phyloP scores from a whole-genome alignment of 1,140 invertebrate species.

The Rhyzopertha dominica region DNA sequence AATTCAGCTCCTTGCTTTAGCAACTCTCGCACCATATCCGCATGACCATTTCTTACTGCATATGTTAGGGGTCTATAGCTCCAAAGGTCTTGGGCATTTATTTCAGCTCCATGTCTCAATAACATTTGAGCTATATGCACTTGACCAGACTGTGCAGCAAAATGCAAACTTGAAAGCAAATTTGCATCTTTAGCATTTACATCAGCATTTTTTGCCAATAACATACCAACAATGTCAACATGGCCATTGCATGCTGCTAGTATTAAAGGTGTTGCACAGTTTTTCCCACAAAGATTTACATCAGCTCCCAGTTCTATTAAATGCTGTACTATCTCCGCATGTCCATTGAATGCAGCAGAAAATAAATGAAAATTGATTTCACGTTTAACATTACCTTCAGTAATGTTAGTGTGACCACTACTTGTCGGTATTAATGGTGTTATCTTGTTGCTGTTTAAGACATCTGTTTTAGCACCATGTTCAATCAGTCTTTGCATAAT shows the following conservation, averaged over 20 bases:
- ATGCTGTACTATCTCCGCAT: conserved; percentile 61
- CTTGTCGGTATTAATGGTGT: too few relatives aligned
- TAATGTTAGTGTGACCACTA: too few relatives aligned
- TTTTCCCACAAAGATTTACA: conserved; percentile 5
- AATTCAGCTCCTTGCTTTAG: conserved; percentile 17
- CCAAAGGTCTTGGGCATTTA: conserved; percentile 7
- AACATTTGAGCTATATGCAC: conserved; percentile 62
- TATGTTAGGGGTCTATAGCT: conserved; percentile 24
- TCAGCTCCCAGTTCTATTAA: conserved; percentile 51
- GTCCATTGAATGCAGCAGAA: conserved; percentile 63
- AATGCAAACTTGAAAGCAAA: conserved; percentile 72
- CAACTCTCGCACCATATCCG: conserved; percentile 19
- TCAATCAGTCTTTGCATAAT: too few relatives aligned
- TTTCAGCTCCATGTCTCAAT: conserved; percentile 44
- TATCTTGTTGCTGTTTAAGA: too few relatives aligned
- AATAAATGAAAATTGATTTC: too few relatives aligned
- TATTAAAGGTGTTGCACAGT: conserved; percentile 23
- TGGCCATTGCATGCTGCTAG: conserved; percentile 23
- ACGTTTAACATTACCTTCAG: too few relatives aligned
- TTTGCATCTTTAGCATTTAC: conserved; percentile 62
- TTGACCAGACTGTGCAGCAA: conserved; percentile 65
- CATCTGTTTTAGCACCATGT: too few relatives aligned
- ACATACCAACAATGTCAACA: conserved; percentile 16
- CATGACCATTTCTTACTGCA: conserved; percentile 19
- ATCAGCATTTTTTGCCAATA: conserved; percentile 48